Conservation (phyloP, 37 sponge, comb jelly and placozoan species). For the Oscarella lobularis region DNA sequence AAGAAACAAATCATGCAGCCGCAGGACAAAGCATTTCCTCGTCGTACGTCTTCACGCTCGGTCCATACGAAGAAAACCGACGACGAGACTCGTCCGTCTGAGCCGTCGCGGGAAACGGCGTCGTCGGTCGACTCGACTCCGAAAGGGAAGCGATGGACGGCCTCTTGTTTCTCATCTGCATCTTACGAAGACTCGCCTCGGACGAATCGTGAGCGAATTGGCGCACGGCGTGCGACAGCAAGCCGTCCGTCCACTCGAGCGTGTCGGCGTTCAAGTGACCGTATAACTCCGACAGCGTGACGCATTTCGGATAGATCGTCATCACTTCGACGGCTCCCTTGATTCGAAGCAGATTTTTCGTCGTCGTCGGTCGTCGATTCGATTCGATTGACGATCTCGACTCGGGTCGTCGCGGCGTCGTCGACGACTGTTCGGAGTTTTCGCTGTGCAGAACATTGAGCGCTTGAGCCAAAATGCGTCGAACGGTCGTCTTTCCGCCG, state of each 20-base stretch:
- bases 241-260: conserved; percentile 52
- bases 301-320: conserved; percentile 44
- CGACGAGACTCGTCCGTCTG: too few species aligned
- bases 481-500: conserved; percentile 47
- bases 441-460: conserved; percentile 16
- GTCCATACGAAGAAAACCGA: too few species aligned
- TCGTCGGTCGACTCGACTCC: too few species aligned
- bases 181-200: too few species aligned
- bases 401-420: background rate
- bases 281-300: conserved; percentile 41
- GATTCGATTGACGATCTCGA: background rate
- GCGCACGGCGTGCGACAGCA: conserved; percentile 27
- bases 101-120: too few species aligned
- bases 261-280: conserved; percentile 32
- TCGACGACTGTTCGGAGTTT: background rate
- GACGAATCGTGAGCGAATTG: too few species aligned
- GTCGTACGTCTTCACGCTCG: too few species aligned
- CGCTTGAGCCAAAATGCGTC: conserved; percentile 37
- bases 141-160: too few species aligned
- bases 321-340: conserved; percentile 22
- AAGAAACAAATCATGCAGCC: too few species aligned
- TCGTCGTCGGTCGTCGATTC: background rate
- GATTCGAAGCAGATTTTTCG: background rate
- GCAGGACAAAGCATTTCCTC: too few species aligned
- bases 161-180: too few species aligned